Percentiles rank a stretch among this genome's conserved stretches.
Conservation (phyloP, 2,113 vertebrate genomes). For the Damaliscus lunatus region DNA sequence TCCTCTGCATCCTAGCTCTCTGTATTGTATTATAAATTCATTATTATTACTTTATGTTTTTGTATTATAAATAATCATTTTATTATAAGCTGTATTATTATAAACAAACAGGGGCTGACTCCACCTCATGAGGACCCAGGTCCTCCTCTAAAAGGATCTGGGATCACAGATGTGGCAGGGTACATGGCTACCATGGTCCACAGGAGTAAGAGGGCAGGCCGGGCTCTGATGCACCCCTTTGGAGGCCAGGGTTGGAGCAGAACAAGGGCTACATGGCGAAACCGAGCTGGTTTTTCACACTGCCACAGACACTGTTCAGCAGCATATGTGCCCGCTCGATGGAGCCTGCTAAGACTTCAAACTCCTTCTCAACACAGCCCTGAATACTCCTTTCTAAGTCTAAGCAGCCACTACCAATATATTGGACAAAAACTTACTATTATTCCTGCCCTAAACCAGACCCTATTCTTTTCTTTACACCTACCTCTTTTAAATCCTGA, state of each 20-base stretch:
- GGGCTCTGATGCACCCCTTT: not conserved
- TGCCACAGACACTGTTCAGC: not conserved
- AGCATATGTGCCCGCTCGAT: not conserved
- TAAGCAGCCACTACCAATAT: not conserved
- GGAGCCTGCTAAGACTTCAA: not conserved
- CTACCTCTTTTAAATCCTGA: not conserved
- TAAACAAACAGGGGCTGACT: not conserved
- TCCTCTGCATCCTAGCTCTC: not conserved
- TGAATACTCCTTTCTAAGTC: not conserved
- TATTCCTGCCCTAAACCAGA: not conserved
- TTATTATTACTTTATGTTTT: not conserved
- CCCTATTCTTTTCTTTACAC: not conserved
- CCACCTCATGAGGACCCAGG: not conserved
- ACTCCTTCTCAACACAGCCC: not conserved
- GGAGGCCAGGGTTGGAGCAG: not conserved
- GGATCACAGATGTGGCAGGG: not conserved
- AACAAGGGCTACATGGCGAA: not conserved
- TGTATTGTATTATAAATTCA: not conserved
- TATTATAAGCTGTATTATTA: not conserved
- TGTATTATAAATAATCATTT: not conserved
- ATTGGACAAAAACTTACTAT: not conserved
- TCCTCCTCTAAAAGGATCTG: not conserved
- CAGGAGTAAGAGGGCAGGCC: not conserved
- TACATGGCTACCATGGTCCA: not conserved
- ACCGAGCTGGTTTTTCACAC: not conserved